These are phyloP conservation scores for Drosophila subobscura DNA, from an alignment of 1,140 invertebrate genomes.

Conservation along the genomic window DNA sequence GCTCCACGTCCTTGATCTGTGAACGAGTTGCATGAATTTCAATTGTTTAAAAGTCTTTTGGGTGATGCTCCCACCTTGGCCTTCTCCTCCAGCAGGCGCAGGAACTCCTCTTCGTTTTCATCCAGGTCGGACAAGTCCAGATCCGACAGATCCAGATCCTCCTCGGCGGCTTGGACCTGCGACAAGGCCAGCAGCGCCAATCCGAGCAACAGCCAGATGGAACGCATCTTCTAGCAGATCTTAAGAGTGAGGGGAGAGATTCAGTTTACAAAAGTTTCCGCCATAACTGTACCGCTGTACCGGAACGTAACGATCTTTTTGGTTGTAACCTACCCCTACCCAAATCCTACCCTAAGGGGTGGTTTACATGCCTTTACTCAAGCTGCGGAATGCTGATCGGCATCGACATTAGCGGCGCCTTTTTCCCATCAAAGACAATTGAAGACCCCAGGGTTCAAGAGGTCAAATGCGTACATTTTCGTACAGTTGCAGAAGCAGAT, in stretches of 20 bases:
- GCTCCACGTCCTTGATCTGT: slow-evolving; percentile 72
- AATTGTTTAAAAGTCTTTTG: fast-evolving
- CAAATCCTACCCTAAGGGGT: slow-evolving; percentile 12
- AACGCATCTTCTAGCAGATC: slow-evolving; percentile 50
- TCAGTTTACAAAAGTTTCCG: not conserved
- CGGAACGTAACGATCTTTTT: slow-evolving; percentile 15
- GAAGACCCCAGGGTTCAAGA: slow-evolving; percentile 48
- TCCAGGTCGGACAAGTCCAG: slow-evolving; percentile 67
- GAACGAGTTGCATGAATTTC: not conserved
- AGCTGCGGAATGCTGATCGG: not conserved
- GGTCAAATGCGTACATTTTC: slow-evolving; percentile 30
- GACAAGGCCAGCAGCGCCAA: slow-evolving; percentile 68
- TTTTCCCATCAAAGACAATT: slow-evolving; percentile 37
- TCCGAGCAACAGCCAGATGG: slow-evolving; percentile 63
- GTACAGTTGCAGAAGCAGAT: slow-evolving; percentile 5
- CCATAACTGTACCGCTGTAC: slow-evolving; percentile 28
- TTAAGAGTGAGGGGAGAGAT: slow-evolving; percentile 21
- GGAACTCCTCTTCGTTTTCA: slow-evolving; percentile 76
- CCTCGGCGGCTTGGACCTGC: slow-evolving; percentile 51
- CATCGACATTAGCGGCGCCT: slow-evolving; percentile 7
- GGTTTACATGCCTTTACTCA: slow-evolving; percentile 21
- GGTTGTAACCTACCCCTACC: slow-evolving; percentile 26
- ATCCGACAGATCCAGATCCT: slow-evolving; percentile 34
- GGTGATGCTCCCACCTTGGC: slow-evolving; percentile 44
- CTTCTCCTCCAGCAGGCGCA: slow-evolving; percentile 75